Evolutionary conservation across 2,888 invertebrate species (phyloP), one percentile per base, ranked within the genome.

Genomic region (Latheticus oryzae): DNA sequence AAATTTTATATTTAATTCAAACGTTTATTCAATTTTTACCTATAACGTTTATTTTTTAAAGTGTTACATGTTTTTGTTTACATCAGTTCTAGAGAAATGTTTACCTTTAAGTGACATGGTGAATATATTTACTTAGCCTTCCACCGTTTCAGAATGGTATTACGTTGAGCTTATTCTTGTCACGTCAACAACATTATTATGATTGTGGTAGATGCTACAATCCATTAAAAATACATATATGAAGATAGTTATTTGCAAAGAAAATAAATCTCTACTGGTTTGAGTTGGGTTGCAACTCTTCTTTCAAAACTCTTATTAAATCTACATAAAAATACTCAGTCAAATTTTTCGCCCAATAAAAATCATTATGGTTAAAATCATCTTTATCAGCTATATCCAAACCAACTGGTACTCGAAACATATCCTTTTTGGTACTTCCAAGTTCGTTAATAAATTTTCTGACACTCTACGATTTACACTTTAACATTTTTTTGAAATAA

Each of bases 151-250:
- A 23, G 15, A 42, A 42, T 13, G 24, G 13, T 42, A 21, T 38
- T 38, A 42, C 17, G 26, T 28, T 8, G 23, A 38, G 13, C 24
- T 42, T 28, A 26, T 28, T 42, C 16, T 26, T 26, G 21, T 9
- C 38, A n/a, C 28, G 42, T 26, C 42, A 42, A 42, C 42, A 42
- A 9, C 42, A 42, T 42, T 42, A 42, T 24, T 15, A 42, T 42
- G 26, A 42, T 42, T 38, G 8, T 28, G 12, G 9, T 28, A 28
- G 28, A 5, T 19, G 21, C 3, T 5, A 19, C 3, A 5, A 19
- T 5, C 5, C 5, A 5, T 3, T 19, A 19, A 19, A 5, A 5
- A 19, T 5, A 3, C 5, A 5, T 19, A 5, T 5, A n/a, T n/a
- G n/a, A n/a, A n/a, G n/a, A n/a, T n/a, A n/a, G n/a, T n/a, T n/a